phyloP scores from a whole-genome alignment of 1,140 invertebrate genomes.

The Littorina saxatilis region DNA sequence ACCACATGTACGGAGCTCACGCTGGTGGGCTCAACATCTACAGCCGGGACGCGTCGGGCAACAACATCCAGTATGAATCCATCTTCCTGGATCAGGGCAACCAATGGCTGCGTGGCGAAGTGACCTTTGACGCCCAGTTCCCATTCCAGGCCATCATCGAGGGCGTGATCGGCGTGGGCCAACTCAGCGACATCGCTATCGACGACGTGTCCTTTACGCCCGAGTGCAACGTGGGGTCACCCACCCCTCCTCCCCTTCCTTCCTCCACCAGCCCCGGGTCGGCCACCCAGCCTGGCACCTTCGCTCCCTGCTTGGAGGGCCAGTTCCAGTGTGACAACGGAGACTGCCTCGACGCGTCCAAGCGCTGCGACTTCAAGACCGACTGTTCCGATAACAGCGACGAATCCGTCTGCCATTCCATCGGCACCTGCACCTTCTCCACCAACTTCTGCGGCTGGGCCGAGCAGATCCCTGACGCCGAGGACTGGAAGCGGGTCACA shows the following conservation, averaged over 20 bases:
- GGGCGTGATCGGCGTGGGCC: slow-evolving; percentile 48
- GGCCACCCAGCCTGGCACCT: slow-evolving; percentile 49
- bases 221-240: slow-evolving; percentile 35
- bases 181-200: slow-evolving; percentile 73
- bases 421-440: slow-evolving; percentile 36
- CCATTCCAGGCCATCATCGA: slow-evolving; percentile 55
- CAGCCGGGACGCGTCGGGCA: slow-evolving; percentile 45
- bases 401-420: slow-evolving; percentile 58
- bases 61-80: slow-evolving; percentile 31
- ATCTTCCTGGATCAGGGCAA: slow-evolving; percentile 41
- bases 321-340: slow-evolving; percentile 62
- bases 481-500: slow-evolving; percentile 36
- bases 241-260: slow-evolving; percentile 32
- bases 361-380: slow-evolving; percentile 83
- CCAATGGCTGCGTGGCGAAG: slow-evolving; percentile 58
- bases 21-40: slow-evolving; percentile 53
- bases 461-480: slow-evolving; percentile 28
- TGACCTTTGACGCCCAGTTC: slow-evolving; percentile 45
- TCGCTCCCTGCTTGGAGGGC: slow-evolving; percentile 45
- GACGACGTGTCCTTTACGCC: slow-evolving; percentile 81
- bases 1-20: slow-evolving; percentile 65
- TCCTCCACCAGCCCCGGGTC: slow-evolving; percentile 42
- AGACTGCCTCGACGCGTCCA: slow-evolving; percentile 56
- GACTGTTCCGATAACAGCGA: slow-evolving; percentile 74
- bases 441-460: slow-evolving; percentile 46